Evolutionary conservation across 1,140 invertebrate species (phyloP).

Genomic region (Bombus haemorrhoidalis): DNA sequence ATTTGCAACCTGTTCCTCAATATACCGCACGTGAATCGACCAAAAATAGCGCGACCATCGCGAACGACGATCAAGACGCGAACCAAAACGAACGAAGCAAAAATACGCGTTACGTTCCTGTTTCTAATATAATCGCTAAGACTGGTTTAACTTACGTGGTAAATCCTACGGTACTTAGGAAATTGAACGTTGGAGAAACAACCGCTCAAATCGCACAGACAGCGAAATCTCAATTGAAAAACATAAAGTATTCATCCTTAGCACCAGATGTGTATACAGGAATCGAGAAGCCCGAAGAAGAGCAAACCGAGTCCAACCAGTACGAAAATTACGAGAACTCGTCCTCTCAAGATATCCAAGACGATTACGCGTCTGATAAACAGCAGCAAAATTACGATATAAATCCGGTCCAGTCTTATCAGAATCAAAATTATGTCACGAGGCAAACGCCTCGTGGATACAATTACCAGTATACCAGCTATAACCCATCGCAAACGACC

Average conservation of each 20-base stretch:
- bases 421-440: conserved; percentile 64
- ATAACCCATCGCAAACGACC: conserved; percentile 64
- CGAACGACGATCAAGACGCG: conserved; percentile 9
- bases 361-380: conserved; percentile 49
- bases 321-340: conserved; percentile 71
- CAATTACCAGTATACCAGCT: conserved; percentile 73
- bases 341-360: not conserved
- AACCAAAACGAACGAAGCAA: conserved; percentile 47
- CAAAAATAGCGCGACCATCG: not conserved
- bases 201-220: conserved; percentile 6
- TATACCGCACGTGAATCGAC: conserved; percentile 46
- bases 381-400: conserved; percentile 49
- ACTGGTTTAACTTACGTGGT: conserved; percentile 72
- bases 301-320: conserved; percentile 56
- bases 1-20: conserved; percentile 55
- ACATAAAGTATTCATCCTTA: conserved; percentile 62
- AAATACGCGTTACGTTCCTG: conserved; percentile 49
- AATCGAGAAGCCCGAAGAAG: conserved; percentile 61
- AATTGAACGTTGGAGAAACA: conserved; percentile 57
- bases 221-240: conserved; percentile 38
- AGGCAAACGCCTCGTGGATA: conserved; percentile 66
- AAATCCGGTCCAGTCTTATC: conserved; percentile 63
- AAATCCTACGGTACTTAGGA: conserved; percentile 67
- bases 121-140: conserved; percentile 66
- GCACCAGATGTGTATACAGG: conserved; percentile 69